phyloP scores from a whole-genome alignment of 1,140 invertebrate species.

The Hydropsyche tenuis region DNA sequence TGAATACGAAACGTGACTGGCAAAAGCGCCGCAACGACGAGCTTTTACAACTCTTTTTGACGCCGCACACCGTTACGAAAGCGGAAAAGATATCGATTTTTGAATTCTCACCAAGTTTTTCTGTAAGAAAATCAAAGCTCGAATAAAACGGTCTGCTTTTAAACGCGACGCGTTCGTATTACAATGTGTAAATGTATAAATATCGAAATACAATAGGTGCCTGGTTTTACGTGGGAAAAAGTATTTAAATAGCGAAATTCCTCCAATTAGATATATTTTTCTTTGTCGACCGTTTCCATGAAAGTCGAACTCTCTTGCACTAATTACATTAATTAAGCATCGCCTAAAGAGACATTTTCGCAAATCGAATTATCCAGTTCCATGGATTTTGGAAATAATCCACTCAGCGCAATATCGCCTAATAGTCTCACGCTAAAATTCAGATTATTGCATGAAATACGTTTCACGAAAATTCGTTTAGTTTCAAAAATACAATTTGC shows the following conservation, averaged over 20 bases:
- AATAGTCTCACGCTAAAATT: background rate
- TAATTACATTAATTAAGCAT: slow-evolving; percentile 21
- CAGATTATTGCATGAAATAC: background rate
- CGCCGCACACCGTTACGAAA: background rate
- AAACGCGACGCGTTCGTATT: no score
- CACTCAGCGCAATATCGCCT: background rate
- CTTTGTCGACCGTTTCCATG: no score
- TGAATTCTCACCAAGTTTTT: no score
- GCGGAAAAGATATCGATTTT: no score
- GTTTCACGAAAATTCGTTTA: background rate
- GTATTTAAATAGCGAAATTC: no score
- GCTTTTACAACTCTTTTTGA: slow-evolving; percentile 29
- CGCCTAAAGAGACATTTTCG: slow-evolving; percentile 17
- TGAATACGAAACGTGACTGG: slow-evolving; percentile 33
- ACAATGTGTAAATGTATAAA: no score
- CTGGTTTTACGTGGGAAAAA: no score
- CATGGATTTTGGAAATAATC: slow-evolving; percentile 6
- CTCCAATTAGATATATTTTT: no score
- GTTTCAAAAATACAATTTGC: background rate
- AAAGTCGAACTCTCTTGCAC: no score
- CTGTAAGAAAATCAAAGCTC: no score
- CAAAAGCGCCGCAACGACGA: slow-evolving; percentile 8
- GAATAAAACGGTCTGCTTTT: no score
- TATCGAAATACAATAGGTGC: no score
- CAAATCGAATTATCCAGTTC: slow-evolving; percentile 18